Conservation (phyloP, 2,888 invertebrate species). For the Macroteleia sp. region DNA sequence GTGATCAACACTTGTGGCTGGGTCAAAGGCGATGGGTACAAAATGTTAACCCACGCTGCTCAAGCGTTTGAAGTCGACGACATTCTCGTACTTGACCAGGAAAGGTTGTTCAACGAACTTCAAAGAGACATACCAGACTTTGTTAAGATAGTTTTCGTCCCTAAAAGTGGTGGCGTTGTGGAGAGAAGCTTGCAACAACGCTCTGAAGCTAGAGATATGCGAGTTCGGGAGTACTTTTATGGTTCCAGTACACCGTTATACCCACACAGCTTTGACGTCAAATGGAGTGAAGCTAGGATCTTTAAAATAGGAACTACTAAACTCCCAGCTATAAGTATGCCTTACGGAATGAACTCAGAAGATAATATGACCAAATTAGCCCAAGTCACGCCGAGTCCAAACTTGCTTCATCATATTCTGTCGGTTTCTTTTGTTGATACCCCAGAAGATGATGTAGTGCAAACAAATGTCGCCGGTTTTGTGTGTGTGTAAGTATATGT, state of each 20-base stretch:
- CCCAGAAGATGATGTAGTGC: constrained; percentile 93
- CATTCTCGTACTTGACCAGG: constrained; percentile 97
- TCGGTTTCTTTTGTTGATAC: constrained; percentile 94
- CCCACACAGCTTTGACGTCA: constrained; percentile 97
- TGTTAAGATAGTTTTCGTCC: constrained; percentile 94
- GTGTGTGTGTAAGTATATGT: constrained; percentile 94
- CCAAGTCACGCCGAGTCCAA: constrained; percentile 89
- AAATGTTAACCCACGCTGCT: constrained; percentile 93
- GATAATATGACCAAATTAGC: constrained; percentile 96
- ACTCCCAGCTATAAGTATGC: constrained; percentile 97
- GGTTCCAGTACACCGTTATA: constrained; percentile 92
- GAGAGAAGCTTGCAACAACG: constrained; percentile 91
- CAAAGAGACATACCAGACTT: constrained; percentile 96
- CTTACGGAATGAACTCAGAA: constrained; percentile 96
- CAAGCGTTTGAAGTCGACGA: constrained; percentile 98
- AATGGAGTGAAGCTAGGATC: constrained; percentile 94
- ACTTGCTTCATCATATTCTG: constrained; percentile 93
- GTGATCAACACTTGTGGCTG: constrained; percentile 99
- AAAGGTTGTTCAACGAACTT: constrained; percentile 96
- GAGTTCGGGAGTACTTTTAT: constrained; percentile 97
- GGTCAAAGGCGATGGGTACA: constrained; percentile 96
- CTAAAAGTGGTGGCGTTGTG: constrained; percentile 98
- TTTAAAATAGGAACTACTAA: constrained; percentile 97
- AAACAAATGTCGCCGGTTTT: constrained; percentile 95
- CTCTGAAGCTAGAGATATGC: constrained; percentile 90